Base-by-base conservation (phyloP, 1,140 invertebrate species). In the Drosophila murphyi region DNA sequence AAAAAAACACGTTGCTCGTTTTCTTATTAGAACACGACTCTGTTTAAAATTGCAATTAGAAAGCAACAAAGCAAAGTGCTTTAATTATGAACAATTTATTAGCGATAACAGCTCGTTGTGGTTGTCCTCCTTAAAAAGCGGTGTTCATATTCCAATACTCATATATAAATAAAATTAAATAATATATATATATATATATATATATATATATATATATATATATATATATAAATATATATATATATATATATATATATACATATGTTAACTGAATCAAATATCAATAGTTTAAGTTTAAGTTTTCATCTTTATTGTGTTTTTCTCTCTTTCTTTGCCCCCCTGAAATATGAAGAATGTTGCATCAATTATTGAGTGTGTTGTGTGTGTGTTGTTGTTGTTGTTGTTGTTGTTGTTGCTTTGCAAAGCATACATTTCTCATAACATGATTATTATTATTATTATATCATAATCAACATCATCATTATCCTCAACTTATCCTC, bases 381-480 rank as follows among this genome's bases (percentile, higher is more conserved):
- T 45, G 12, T 45, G 8, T 10, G 43, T 20, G 20, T 5, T 43
- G 39, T 43, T n/a, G 2, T 5, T 47, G 2, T 47, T 55, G 56
- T 50, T 41, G 20, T 20, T 20, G 20, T 20, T 20, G 20, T 2
- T 20, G 20, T 20, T 20, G 20, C 20, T 20, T 20, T 20, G 20
- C 20, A 20, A 20, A 20, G 20, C 20, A 20, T 20, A 20, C 20
- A 20, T 20, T 31, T 56, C 43, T 43, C 48, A 60, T 57, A 56
- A 37, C 12, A 20, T 52, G 10, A 20, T 10, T 12, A 51, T 57
- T 72, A 70, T 70, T 59, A 37, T 70, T 59, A 37, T 56, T 52
- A 56, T 31, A 67, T 56, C 32, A 60, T 50, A 50, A 34, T 61
- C 51, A 12, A 31, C 32, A 35, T 29, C 37, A 29, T 35, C 34